Percentiles rank a stretch among this genome's conserved stretches.
Evolutionary conservation across 92 coral and sea anemone species (phyloP).

Genomic region (Phenganax subtilis): DNA sequence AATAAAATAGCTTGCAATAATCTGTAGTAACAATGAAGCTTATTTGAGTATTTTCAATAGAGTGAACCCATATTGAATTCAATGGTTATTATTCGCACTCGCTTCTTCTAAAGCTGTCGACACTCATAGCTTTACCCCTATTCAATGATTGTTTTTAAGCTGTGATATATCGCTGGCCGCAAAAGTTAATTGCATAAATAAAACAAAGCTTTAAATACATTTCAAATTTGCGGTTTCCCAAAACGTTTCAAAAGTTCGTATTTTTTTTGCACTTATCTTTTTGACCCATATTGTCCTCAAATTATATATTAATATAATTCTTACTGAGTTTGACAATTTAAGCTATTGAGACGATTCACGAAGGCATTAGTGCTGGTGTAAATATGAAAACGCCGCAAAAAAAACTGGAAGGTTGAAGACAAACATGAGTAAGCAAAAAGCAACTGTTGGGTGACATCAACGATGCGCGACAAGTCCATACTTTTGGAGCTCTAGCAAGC

Average conservation of each 20-base stretch:
- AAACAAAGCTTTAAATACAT: constrained; percentile 13
- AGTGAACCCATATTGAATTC: not conserved
- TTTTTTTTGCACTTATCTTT: not conserved
- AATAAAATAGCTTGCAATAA: not conserved
- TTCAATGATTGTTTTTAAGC: not conserved
- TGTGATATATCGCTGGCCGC: not conserved
- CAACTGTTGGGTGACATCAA: not conserved
- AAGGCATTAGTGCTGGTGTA: not conserved
- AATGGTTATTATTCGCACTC: not conserved
- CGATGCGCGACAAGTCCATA: not conserved
- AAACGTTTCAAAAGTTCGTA: not conserved
- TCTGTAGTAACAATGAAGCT: not conserved
- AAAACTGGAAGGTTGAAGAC: not conserved
- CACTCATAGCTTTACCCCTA: not conserved
- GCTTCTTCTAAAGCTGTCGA: not conserved
- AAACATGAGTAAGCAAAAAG: not conserved
- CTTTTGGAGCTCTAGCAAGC: not conserved
- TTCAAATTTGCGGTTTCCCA: constrained; percentile 11
- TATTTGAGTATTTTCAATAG: too few relatives aligned
- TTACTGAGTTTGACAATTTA: not conserved
- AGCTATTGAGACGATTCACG: not conserved
- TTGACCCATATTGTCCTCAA: not conserved
- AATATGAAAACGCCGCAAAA: not conserved
- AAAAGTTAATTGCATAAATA: constrained; percentile 20
- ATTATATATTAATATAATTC: not conserved